Conservation (phyloP, 2,888 invertebrate genomes). For the Conomelus anceps region DNA sequence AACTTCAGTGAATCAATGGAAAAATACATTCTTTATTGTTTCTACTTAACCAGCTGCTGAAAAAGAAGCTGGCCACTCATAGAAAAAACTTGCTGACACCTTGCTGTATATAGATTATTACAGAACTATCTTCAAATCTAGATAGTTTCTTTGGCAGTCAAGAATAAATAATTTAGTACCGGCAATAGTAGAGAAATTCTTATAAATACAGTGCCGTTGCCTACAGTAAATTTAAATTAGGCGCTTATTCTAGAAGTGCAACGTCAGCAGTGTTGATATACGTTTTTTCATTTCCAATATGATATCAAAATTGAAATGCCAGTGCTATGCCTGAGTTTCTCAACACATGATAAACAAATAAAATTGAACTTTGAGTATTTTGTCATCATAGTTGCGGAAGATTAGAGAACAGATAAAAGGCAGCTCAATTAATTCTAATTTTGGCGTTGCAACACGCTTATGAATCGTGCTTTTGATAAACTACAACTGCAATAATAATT, state of each 20-base stretch:
- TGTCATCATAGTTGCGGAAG: not conserved
- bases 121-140: no score
- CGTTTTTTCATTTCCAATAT: not conserved
- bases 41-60: no score
- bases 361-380: not conserved
- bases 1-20: no score
- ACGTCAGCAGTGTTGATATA: not conserved
- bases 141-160: no score
- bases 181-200: no score
- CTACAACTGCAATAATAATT: not conserved
- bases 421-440: not conserved
- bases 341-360: not conserved
- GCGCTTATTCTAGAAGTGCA: not conserved
- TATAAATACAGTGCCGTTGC: no score
- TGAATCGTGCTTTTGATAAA: not conserved
- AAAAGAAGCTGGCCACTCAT: no score
- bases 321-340: not conserved
- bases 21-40: no score
- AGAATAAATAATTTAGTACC: no score
- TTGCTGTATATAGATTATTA: no score
- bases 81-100: no score
- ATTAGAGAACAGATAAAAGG: not conserved
- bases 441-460: not conserved
- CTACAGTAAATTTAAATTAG: not conserved
- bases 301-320: not conserved